phyloP scores from a whole-genome alignment of 2,888 invertebrate species.

The Aporophyla lueneburgensis region DNA sequence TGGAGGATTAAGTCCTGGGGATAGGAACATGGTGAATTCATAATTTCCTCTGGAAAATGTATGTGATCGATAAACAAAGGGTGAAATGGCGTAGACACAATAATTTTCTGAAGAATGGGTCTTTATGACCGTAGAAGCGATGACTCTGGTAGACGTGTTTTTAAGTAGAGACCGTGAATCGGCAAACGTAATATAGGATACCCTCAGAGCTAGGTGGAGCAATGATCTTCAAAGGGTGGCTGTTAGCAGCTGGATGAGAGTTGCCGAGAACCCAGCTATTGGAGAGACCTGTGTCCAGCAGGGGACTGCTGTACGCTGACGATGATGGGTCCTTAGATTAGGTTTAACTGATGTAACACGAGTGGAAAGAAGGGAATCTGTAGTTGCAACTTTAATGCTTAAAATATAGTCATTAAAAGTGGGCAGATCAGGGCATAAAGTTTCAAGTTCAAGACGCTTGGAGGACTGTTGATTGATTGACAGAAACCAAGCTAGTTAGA shows the following conservation, averaged over 20 bases:
- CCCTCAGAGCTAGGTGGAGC: no score
- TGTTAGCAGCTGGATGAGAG: no score
- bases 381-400: not conserved
- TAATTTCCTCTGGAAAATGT: not conserved
- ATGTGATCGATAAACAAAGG: not conserved
- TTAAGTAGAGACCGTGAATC: no score
- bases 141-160: no score
- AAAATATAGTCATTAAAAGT: not conserved
- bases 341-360: not conserved
- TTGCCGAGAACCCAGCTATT: no score
- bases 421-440: not conserved
- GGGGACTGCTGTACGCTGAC: no score
- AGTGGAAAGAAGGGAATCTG: not conserved
- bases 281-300: no score
- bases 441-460: not conserved
- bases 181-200: no score
- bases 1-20: no score
- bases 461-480: not conserved
- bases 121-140: no score
- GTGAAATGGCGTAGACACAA: not conserved
- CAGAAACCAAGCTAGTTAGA: constrained; percentile 1
- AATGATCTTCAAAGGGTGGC: no score
- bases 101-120: not conserved
- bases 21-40: not conserved
- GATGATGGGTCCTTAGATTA: not conserved